Evolutionary conservation across 1,140 invertebrate species (phyloP), one percentile per base, ranked within the genome.

Genomic region (Chymomyza costata): DNA sequence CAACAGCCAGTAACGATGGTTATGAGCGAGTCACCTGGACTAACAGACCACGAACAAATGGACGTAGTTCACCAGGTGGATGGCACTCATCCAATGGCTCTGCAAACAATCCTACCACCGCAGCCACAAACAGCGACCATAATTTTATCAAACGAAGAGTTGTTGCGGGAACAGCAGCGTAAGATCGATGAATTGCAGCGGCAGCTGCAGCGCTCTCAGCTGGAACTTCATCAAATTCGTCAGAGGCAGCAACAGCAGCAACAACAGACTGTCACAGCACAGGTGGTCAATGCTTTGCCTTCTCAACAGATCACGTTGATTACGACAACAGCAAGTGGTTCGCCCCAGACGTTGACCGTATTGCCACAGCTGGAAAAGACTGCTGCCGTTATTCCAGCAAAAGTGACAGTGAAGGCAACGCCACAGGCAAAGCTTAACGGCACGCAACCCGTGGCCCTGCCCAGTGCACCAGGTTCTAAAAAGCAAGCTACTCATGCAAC

Each of bases 161-260:
- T 93, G 31, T 92, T 97, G 18, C 90, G 91, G 41, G 92, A 95
- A 65, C 95, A 97, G 78, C 92, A 95, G 61, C 90, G 93, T 37
- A 91, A 93, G 74, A 98, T 98, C 37, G 92, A 95, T 68, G 93
- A 96, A 63, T 86, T 98, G 21, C 93, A 97, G 81, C 86, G 93
- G 2, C 94, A 97, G 63, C 81, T 98, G 25, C 91, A 91, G 44
- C 89, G 90, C 32, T 93, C 91, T 0, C 90, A 93, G 34, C 89
- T 91, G 50, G 92, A 94, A 66, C 69, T 94, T 41, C 91, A 93
- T 62, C 89, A 91, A 56, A 90, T 92, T 30, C 69, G 70, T 0
- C 63, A 80, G 21, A 65, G 70, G 16, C 68, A 84, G 53, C 82
- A 84, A 13, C 85, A 86, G 44, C 57, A 63, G 10, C 69, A 74